phyloP scores from a whole-genome alignment of 2,888 invertebrate genomes.

The Caenorhabditis japonica region DNA sequence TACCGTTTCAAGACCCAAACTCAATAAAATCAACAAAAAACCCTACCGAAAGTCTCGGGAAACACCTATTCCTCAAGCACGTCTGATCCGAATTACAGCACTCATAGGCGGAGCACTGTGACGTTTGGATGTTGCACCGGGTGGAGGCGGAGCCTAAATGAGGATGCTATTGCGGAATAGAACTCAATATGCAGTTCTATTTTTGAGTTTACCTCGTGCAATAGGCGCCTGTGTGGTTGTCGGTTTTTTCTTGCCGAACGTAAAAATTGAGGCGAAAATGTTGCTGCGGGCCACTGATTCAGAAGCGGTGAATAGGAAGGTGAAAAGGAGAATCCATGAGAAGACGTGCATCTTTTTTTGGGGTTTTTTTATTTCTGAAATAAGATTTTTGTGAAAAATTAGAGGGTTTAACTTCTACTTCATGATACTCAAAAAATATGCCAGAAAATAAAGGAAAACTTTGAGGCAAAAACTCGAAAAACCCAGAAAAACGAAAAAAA shows the following conservation, averaged over 20 bases:
- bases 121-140: slow-evolving; percentile 24
- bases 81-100: slow-evolving; percentile 54
- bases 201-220: slow-evolving; percentile 16
- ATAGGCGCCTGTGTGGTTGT: slow-evolving; percentile 22
- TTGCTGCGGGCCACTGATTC: slow-evolving; percentile 19
- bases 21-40: neutral
- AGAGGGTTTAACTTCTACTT: too few species aligned
- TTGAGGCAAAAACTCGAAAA: too few species aligned
- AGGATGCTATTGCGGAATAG: neutral
- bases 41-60: slow-evolving; percentile 40
- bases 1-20: too few species aligned
- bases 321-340: slow-evolving; percentile 1
- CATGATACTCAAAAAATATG: too few species aligned
- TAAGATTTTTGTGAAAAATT: too few species aligned
- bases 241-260: slow-evolving; percentile 40
- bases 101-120: slow-evolving; percentile 49
- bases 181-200: neutral
- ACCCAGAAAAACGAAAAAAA: too few species aligned
- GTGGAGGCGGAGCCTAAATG: slow-evolving; percentile 12
- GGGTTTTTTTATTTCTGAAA: too few species aligned
- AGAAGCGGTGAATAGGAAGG: slow-evolving; percentile 5
- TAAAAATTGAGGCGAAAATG: slow-evolving; percentile 45
- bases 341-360: slow-evolving; percentile 23
- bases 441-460: too few species aligned
- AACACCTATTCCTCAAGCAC: slow-evolving; percentile 46